Evolutionary conservation across 2,888 invertebrate species (phyloP), one percentile per base, ranked within the genome.

Genomic region (Rotaria magnacalcarata): DNA sequence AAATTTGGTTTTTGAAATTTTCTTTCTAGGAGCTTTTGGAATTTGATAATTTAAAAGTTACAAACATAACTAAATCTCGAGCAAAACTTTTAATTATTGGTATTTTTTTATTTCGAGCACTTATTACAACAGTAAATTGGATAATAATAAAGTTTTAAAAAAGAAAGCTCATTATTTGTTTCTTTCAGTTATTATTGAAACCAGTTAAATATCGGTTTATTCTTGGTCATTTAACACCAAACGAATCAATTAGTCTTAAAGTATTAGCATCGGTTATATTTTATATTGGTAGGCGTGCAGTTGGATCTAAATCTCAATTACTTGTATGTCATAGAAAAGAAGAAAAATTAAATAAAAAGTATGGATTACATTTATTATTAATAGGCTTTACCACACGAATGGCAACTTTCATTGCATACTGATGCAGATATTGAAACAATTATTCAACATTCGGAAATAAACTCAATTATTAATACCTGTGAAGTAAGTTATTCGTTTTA

Each of bases 171-270:
- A 11, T 50, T 50, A 88, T 27, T 14, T 52, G 2, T 34, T 34
- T 58, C 58, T 88, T 88, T 16, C 88, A 90, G 90, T 87, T 90
- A 54, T 85, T 90, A 34, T 89, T 90, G 89, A 90, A 90, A 86
- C 90, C 90, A 5, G 86, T 89, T 11, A 90, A 90, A 86, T 90
- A 90, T 87, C 89, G 90, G 7, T 86, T 90, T 50, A 88, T 89
- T 0, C 88, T 88, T 14, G 88, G 89, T 34, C 87, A 88, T 19
- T 88, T 90, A 58, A 87, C 88, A 11, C 88, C 89, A 24, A 88
- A 88, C 14, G 89, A 88, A 0, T 89, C 90, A 87, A 87, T 89
- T 50, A 90, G 90, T 88, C 87, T 90, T 21, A 89, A 89, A 84
- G 87, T 90, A 21, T 87, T 90, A 41, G 89, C 90, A 75, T 89